Base-by-base conservation (phyloP, 35 echinoderm and acorn worm species). In the Eucidaris tribuloides region DNA sequence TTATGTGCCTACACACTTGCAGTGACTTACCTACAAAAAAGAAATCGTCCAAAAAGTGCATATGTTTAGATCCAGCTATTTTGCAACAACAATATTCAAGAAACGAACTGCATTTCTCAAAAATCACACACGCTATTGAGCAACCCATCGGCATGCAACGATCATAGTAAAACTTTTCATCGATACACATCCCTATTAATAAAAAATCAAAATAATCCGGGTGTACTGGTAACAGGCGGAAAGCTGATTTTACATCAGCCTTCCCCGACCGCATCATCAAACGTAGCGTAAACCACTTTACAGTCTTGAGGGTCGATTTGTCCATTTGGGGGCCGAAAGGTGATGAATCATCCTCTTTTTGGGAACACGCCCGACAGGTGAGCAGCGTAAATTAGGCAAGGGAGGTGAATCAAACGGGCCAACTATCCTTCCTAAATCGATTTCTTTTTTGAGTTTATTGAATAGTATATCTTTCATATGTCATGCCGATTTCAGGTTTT, bases 21-120 rank as follows among this genome's bases (percentile, higher is more conserved):
- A n/a, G 5, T 6, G 58, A 37, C 20, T 7, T 5, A 18, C 36
- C 52, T 17, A 44, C 37, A 17, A 83, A 62, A 36, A 83, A 65
- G 42, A 65, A 65, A 29, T 83, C 81, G 30, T 83, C 59, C 29
- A 81, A 61, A 59, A 58, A 81, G 23, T 81, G 56, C 42, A 57
- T 58, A 37, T 50, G 32, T 30, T 3, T 2, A 15, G 46, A n/a
- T 7, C 4, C 79, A 5, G 56, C 28, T 11, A 36, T 14, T 33
- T 31, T 34, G 7, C 34, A 6, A 29, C 31, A 57, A n/a, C 31
- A 30, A 42, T 31, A 57, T 49, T 59, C 48, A 45, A 57, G 38
- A 3, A 57, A 81, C 18, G 48, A 14, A 33, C 24, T 34, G 23
- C 57, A 81, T 18, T 13, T 59, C 34, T 35, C 48, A 27, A 61